These are phyloP conservation scores for Phrynocephalus vlangalii DNA, from an alignment of 2,797 vertebrate species.

Conservation along the genomic window DNA sequence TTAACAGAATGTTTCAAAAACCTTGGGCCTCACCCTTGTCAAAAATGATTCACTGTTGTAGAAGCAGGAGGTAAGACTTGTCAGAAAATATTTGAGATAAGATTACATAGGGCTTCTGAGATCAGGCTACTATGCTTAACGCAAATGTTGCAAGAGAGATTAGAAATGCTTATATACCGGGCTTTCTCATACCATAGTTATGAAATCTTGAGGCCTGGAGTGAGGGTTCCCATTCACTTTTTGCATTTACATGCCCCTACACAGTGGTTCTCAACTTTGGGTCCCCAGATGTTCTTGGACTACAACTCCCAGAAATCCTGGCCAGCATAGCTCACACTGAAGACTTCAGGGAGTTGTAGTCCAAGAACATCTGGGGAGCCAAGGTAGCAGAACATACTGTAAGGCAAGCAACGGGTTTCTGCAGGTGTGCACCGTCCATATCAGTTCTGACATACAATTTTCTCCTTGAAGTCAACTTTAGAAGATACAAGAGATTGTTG, in stretches of 20 bases:
- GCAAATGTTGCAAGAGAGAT: fast-evolving
- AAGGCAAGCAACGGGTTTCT: neutral
- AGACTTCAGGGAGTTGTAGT: too few species aligned
- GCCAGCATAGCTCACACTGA: too few species aligned
- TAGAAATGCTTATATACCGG: neutral
- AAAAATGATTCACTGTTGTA: slow-evolving; percentile 43
- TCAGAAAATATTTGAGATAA: slow-evolving; percentile 32
- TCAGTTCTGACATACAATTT: neutral
- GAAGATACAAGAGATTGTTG: neutral
- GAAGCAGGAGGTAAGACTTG: slow-evolving; percentile 38
- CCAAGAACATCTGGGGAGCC: too few species aligned
- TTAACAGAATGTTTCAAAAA: slow-evolving; percentile 65
- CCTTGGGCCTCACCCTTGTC: slow-evolving; percentile 60
- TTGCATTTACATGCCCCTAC: neutral
- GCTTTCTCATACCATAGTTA: fast-evolving
- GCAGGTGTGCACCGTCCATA: neutral
- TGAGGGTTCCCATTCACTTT: neutral
- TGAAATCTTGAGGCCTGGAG: neutral
- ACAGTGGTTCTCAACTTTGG: too few species aligned
- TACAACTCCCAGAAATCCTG: too few species aligned
- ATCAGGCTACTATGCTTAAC: neutral
- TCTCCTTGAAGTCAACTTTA: neutral
- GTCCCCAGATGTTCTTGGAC: too few species aligned
- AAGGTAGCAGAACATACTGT: neutral
- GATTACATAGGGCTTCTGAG: fast-evolving